phyloP scores from a whole-genome alignment of 2,113 vertebrate genomes.

The Centropus bengalensis region DNA sequence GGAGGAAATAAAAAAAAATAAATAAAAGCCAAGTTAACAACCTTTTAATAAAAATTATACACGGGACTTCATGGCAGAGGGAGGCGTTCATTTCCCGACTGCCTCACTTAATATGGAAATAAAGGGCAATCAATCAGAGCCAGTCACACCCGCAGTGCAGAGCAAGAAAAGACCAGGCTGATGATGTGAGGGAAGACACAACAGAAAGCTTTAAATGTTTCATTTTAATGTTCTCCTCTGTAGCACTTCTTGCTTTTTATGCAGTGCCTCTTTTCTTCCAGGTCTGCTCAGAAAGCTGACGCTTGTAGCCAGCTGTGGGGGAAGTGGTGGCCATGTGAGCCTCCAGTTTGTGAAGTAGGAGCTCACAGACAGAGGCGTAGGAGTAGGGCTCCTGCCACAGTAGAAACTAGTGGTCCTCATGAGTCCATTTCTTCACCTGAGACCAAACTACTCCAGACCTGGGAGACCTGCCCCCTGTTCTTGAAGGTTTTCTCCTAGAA shows the following conservation, averaged over 20 bases:
- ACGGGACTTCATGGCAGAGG: not conserved
- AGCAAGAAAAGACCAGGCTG: not conserved
- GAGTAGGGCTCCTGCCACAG: not conserved
- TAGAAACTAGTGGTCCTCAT: not conserved
- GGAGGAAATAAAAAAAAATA: not conserved
- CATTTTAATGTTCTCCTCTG: not conserved
- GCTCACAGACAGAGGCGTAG: not conserved
- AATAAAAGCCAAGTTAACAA: not conserved
- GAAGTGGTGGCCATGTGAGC: not conserved
- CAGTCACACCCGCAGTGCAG: not conserved
- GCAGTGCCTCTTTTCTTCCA: not conserved
- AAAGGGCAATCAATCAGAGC: slow-evolving; percentile 62
- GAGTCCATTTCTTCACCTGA: not conserved
- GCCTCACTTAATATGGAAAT: slow-evolving; percentile 65
- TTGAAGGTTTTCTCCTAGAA: not conserved
- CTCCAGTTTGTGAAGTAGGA: not conserved
- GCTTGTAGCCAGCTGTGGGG: not conserved
- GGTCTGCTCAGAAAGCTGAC: not conserved
- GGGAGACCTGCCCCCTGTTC: not conserved
- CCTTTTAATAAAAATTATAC: slow-evolving; percentile 49
- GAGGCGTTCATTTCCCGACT: slow-evolving; percentile 29
- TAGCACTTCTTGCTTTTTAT: not conserved
- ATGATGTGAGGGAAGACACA: not conserved
- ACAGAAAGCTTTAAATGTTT: not conserved
- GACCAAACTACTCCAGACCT: not conserved